Base-by-base conservation (phyloP, 2,113 vertebrate genomes). In the Antechinus stuartii region DNA sequence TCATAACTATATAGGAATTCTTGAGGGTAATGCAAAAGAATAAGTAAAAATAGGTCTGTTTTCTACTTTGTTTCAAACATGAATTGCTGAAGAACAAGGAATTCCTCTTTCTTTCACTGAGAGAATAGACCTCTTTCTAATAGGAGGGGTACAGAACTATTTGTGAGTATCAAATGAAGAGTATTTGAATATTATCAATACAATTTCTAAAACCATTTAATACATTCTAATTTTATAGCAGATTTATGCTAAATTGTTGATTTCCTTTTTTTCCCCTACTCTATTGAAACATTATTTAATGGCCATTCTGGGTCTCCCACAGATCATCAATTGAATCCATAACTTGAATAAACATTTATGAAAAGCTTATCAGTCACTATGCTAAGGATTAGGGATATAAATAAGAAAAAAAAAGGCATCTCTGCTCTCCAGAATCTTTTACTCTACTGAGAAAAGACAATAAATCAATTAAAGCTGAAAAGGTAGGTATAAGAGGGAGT, bases 121-220 rank as follows among this genome's bases (percentile, higher is more conserved):
- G 2, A 49, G 61, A 89, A 54, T 27, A 92, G 12, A 68, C 42
- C 0, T 55, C 94, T 95, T 49, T 55, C 54, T 92, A 94, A 68
- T 93, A 3, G 26, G 26, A 27, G 8, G 26, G 25, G 8, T 57
- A 27, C 7, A 57, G 8, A 57, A 26, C 26, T 57, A 27, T 25
- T 10, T 57, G 56, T 14, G 19, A 90, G 49, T 22, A 89, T 22
- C 26, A 95, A 96, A 22, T 68, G 93, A 54, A 11, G 93, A 46
- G 0, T 91, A 92, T 25, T 90, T 90, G 27, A 90, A 2, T 94
- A 0, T 23, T 52, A 56, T 8, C 89, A 0, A 0, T 22, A 27
- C 91, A 52, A 52, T 52, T 91, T 93, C 47, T 2, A 68, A 94
- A 95, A 42, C 6, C 42, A 52, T 90, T 49, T 93, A 61, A 89